These are phyloP conservation scores for Cassiopea andromeda DNA, from an alignment of 30 jellyfish, hydroid and myxozoan genomes.

Conservation along the genomic window DNA sequence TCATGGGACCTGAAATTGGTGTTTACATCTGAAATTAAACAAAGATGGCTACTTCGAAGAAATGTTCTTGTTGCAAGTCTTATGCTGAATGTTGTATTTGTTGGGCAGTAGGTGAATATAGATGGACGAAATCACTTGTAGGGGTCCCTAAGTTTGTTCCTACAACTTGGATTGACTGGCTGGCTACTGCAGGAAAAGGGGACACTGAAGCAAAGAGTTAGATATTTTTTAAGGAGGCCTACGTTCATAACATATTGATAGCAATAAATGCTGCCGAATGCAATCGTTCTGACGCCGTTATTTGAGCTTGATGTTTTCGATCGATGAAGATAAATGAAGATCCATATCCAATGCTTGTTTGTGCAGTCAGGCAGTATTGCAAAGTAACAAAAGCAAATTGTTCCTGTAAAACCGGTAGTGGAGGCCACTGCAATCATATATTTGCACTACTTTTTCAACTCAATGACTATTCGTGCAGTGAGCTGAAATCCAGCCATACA, in stretches of 20 bases:
- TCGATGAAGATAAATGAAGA: slow-evolving; percentile 23
- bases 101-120: slow-evolving; percentile 9
- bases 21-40: slow-evolving; percentile 18
- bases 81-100: slow-evolving; percentile 18
- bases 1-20: slow-evolving; percentile 29
- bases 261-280: slow-evolving; percentile 12
- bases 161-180: slow-evolving; percentile 22
- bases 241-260: slow-evolving; percentile 11
- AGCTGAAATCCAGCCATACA: slow-evolving; percentile 2
- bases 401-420: slow-evolving; percentile 30
- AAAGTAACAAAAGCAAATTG: slow-evolving; percentile 16
- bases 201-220: slow-evolving; percentile 27
- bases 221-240: slow-evolving; percentile 25
- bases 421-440: slow-evolving; percentile 31
- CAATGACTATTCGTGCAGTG: slow-evolving; percentile 22
- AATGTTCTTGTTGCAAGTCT: slow-evolving; percentile 19
- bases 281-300: slow-evolving; percentile 1
- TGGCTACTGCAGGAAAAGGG: slow-evolving; percentile 37
- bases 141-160: slow-evolving; percentile 32
- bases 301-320: slow-evolving; percentile 23
- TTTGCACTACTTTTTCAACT: slow-evolving; percentile 12
- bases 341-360: slow-evolving; percentile 5
- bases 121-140: slow-evolving; percentile 30
- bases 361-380: slow-evolving; percentile 12
- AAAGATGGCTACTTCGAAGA: slow-evolving; percentile 24